Evolutionary conservation across 2,797 vertebrate species (phyloP).

Genomic region (Toxotes lorentzi): DNA sequence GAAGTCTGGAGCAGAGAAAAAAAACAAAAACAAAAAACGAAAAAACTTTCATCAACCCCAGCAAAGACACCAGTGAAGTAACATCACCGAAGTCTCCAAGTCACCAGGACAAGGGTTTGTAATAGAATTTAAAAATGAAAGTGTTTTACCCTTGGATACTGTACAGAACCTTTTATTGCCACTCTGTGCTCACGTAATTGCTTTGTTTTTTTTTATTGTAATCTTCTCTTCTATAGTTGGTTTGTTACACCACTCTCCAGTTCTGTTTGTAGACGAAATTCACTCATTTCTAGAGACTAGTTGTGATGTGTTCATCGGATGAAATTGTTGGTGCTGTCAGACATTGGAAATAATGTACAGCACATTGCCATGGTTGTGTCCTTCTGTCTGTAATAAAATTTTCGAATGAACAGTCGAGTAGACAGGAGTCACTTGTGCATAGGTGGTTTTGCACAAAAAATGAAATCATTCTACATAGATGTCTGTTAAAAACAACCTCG

Average conservation of each 20-base stretch:
- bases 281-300: constrained; percentile 48
- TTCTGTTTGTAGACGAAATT: constrained; percentile 48
- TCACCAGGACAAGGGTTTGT: constrained; percentile 27
- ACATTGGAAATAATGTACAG: constrained; percentile 48
- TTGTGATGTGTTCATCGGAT: constrained; percentile 61
- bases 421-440: constrained; percentile 10
- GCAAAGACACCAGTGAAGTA: neutral
- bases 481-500: neutral
- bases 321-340: constrained; percentile 46
- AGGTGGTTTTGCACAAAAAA: constrained; percentile 4
- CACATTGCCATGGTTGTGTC: constrained; percentile 59
- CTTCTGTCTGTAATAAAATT: constrained; percentile 73
- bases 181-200: constrained; percentile 38
- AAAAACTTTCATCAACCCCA: constrained; percentile 5
- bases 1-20: constrained; percentile 31
- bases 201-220: constrained; percentile 33
- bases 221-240: constrained; percentile 32
- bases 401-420: constrained; percentile 58
- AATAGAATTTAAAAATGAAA: constrained; percentile 43
- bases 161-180: constrained; percentile 50
- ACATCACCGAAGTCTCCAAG: neutral
- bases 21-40: too few species aligned
- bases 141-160: constrained; percentile 25
- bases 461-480: neutral
- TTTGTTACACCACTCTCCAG: constrained; percentile 38